Evolutionary conservation across 2,888 invertebrate species (phyloP), one percentile per base, ranked within the genome.

Genomic region (Ametastegia equiseti): DNA sequence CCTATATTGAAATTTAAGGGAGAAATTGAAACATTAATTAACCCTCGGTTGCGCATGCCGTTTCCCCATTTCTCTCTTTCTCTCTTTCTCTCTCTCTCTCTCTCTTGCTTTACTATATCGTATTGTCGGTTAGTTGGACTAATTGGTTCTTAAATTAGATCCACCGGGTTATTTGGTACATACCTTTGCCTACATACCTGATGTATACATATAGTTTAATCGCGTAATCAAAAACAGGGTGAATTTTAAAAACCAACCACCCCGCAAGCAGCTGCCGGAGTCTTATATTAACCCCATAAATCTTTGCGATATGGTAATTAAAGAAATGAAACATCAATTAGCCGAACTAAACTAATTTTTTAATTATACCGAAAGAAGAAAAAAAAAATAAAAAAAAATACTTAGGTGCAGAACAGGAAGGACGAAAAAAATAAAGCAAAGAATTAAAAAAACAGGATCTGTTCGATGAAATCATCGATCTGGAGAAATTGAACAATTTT

Each of bases 41-140:
- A 47, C 73, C 73, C 69, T 69, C 19, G 19, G 69, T 36, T 19
- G 42, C 13, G 42, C 42, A 69, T 33, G 23, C 39, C 4, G 50
- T 78, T 39, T 54, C 54, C 60, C 81, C 83, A 79, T 83, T 82
- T 83, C 83, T 71, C 67, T 67, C 69, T 80, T 54, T 39, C 67
- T 67, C 81, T 69, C 81, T 67, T 75, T 60, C 60, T 63, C 81
- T 47, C 15, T 15, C 19, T n/a, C 63, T 45, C 36, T 33, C 42
- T 81, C 77, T 39, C 63, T 50, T 60, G 42, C 42, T 9, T 5
- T 42, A 9, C 5, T 54, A 54, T 15, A 67, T 67, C 67, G 27
- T 39, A 39, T 67, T 36, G 67, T 67, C 60, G 36, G 39, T 67
- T 39, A 45, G 23, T 47, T 27, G 23, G 71, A 6, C 47, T 71